These are phyloP conservation scores for Acanthaster planci DNA, from an alignment of 35 echinoderm and acorn worm genomes.

Conservation along the genomic window DNA sequence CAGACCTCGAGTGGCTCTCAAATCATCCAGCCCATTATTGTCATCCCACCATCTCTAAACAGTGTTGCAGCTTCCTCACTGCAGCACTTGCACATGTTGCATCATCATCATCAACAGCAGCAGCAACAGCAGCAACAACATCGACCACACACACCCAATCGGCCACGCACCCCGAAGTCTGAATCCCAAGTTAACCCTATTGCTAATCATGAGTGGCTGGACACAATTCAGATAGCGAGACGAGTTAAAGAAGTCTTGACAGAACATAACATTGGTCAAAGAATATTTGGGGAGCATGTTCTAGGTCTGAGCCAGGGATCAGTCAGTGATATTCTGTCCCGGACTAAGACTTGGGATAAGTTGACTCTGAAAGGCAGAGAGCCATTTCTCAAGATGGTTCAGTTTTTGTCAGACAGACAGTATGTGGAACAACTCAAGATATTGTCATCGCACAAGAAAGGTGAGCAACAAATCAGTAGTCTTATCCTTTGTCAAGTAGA, in stretches of 20 bases:
- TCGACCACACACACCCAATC: constrained; percentile 13
- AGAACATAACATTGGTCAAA: constrained; percentile 86
- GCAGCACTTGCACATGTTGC: constrained; percentile 39
- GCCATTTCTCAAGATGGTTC: constrained; percentile 97
- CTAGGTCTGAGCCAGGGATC: constrained; percentile 92
- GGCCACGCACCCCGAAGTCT: constrained; percentile 33
- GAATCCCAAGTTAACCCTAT: constrained; percentile 37
- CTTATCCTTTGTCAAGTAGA: neutral
- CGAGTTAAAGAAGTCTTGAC: constrained; percentile 89
- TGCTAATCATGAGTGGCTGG: constrained; percentile 77
- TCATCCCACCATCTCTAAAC: constrained; percentile 78
- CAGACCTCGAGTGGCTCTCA: constrained; percentile 52
- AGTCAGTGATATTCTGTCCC: constrained; percentile 89
- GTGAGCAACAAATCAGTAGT: constrained; percentile 41
- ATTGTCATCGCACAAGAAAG: constrained; percentile 87
- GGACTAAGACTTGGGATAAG: constrained; percentile 97
- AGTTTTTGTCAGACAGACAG: constrained; percentile 84
- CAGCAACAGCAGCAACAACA: constrained; percentile 49
- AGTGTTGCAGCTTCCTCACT: constrained; percentile 34
- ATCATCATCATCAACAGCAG: constrained; percentile 28
- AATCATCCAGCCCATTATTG: constrained; percentile 97
- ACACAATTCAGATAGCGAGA: constrained; percentile 79
- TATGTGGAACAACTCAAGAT: constrained; percentile 86
- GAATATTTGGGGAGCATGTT: constrained; percentile 91
- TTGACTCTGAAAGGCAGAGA: constrained; percentile 91